Base-by-base conservation (phyloP, 2,888 invertebrate genomes). In the Aleiodes leptofemur region DNA sequence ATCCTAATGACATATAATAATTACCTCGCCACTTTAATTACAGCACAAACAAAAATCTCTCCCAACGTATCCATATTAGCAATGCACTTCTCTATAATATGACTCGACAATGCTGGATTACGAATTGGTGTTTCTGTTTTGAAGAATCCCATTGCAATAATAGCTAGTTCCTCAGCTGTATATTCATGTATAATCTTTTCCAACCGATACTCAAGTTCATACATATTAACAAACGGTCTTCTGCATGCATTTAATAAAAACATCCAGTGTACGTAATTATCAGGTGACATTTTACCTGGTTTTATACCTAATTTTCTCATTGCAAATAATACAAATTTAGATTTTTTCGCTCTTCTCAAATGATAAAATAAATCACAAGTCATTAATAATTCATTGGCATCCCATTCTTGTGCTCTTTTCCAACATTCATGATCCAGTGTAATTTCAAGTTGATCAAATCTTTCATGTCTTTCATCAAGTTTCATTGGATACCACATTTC, bases 61-160 rank as follows among this genome's bases (percentile, higher is more conserved):
- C 94, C 91, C 11, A 94, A 90, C 4, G 85, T 89, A 29, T 91
- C 87, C 16, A 91, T 83, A 78, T 93, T 90, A 8, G 90, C 85
- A n/a, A 90, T 90, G 0, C 93, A 85, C 83, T 90, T 91, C 1
- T 89, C 80, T 50, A 94, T 91, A 0, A 94, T 90, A 70, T 90
- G 90, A 3, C 89, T 82, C 0, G 93, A 71, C 56, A 95, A 82
- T 0, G 87, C 84, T 3, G 85, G 80, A 86, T 90, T 92, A 77
- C 92, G 91, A 68, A 96, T 91, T 14, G 91, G 92, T 1, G 93
- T 94, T 89, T 93, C 92, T 14, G 93, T 94, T 90, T 96, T 96
- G 83, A 96, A 96, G 86, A 94, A 95, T 0, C 94, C 95, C 92
- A 95, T 93, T 4, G 94, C 91, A 81, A 94, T 91, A 13, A 96